A percentile compares a stretch with the other conserved stretches of the same genome.
Conservation (phyloP, 2,888 invertebrate species). For the Protula sp. region DNA sequence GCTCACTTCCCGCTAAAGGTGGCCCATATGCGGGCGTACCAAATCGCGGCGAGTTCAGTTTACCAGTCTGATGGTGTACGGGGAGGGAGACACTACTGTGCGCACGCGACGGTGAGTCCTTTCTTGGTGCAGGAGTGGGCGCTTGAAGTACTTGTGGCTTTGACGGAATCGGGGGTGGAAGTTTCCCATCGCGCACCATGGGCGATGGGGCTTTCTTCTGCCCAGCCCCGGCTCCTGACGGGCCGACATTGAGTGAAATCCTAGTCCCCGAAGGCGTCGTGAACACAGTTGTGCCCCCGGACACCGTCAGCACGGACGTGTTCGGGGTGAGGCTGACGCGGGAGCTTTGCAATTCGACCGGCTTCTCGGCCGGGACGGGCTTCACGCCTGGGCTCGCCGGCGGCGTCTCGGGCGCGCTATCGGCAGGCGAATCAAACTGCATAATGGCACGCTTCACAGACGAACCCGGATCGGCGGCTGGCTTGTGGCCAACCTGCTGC, state of each 20-base stretch:
- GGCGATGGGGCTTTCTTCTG: constrained; percentile 17
- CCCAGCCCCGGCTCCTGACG: constrained; percentile 20
- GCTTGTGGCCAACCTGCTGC: background rate
- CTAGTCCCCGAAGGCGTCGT: constrained; percentile 33
- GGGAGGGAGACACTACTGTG: background rate
- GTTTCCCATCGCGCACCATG: background rate
- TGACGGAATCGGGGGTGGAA: constrained; percentile 49
- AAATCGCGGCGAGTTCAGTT: background rate
- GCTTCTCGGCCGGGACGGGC: constrained; percentile 16
- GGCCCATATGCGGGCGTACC: background rate
- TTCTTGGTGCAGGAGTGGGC: background rate
- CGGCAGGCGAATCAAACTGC: background rate
- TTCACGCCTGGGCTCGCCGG: background rate
- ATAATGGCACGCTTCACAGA: constrained; percentile 19
- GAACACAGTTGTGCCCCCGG: constrained; percentile 16
- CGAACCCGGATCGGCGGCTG: constrained; percentile 25
- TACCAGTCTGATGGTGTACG: background rate
- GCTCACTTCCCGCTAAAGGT: background rate
- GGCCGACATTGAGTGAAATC: constrained; percentile 36
- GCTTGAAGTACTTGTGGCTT: constrained; percentile 37
- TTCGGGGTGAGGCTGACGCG: background rate
- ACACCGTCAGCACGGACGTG: background rate
- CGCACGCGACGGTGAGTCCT: background rate
- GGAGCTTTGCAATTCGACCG: constrained; percentile 4
- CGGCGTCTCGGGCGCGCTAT: background rate